Percentiles rank a stretch among this genome's conserved stretches.
Evolutionary conservation across 2,113 vertebrate species (phyloP).

Genomic region (Prolemur simus): DNA sequence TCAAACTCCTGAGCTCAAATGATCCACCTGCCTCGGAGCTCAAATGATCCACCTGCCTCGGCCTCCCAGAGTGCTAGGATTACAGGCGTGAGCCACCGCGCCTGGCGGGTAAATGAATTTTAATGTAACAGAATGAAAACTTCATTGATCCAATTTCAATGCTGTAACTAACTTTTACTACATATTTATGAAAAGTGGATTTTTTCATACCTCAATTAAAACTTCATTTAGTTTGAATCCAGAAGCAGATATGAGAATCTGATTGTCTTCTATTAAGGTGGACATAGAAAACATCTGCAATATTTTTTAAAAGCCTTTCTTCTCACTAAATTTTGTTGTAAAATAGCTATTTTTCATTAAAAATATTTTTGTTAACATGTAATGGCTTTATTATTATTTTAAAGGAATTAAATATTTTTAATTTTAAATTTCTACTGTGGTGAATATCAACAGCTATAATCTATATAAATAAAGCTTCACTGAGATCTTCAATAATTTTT

Average conservation of each 20-base stretch:
- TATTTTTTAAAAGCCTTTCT: background rate
- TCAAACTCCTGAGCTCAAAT: no score
- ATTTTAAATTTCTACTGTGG: background rate
- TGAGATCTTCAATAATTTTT: background rate
- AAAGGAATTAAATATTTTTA: background rate
- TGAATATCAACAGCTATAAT: background rate
- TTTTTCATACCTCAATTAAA: background rate
- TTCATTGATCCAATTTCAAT: background rate
- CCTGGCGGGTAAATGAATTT: background rate
- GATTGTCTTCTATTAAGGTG: background rate
- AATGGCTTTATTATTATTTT: background rate
- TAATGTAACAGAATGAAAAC: constrained; percentile 2
- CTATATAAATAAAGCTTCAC: background rate
- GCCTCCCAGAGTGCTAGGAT: no score
- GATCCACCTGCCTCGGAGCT: no score
- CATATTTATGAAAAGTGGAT: background rate
- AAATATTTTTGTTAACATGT: background rate
- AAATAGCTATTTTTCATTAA: background rate
- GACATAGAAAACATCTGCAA: background rate
- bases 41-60: no score
- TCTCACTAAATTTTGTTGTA: background rate
- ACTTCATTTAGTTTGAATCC: background rate
- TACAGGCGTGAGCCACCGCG: no score
- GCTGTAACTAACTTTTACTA: background rate
- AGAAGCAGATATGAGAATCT: background rate